Evolutionary conservation across 35 echinoderm and acorn worm genomes (phyloP).

Genomic region (Lytechinus pictus): DNA sequence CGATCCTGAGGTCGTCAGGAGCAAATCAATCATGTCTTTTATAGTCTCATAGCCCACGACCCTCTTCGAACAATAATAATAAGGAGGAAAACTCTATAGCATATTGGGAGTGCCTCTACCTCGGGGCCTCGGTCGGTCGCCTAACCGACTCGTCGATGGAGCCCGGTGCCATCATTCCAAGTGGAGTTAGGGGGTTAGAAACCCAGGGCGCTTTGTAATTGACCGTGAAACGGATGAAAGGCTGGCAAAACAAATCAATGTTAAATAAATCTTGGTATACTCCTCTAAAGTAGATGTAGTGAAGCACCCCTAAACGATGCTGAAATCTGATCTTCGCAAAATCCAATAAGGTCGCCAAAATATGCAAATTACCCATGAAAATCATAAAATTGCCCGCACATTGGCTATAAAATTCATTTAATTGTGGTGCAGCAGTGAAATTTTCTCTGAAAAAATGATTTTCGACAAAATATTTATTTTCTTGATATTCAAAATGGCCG

Average conservation of each 20-base stretch:
- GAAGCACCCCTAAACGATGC: background rate
- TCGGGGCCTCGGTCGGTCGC: background rate
- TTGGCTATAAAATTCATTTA: too few relatives aligned
- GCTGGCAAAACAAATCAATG: slow-evolving; percentile 47
- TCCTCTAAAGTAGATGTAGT: background rate
- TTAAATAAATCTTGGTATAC: slow-evolving; percentile 26
- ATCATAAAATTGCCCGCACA: too few relatives aligned
- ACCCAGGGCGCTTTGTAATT: slow-evolving; percentile 26
- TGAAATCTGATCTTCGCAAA: background rate
- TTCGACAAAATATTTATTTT: too few relatives aligned
- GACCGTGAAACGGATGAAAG: slow-evolving; percentile 44
- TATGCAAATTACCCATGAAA: too few relatives aligned
- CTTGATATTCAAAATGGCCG: too few relatives aligned
- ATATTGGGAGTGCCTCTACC: background rate
- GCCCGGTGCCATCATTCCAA: background rate
- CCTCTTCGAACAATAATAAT: background rate
- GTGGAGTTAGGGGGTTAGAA: background rate
- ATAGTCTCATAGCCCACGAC: background rate
- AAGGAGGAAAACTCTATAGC: background rate
- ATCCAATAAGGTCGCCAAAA: too few relatives aligned
- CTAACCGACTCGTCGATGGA: background rate
- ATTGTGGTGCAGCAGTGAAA: too few relatives aligned
- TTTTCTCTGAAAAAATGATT: too few relatives aligned
- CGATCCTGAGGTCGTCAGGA: slow-evolving; percentile 32
- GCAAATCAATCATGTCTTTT: slow-evolving; percentile 40